phyloP scores from a whole-genome alignment of 2,888 invertebrate genomes.

The Lordiphosa andalusiaca region DNA sequence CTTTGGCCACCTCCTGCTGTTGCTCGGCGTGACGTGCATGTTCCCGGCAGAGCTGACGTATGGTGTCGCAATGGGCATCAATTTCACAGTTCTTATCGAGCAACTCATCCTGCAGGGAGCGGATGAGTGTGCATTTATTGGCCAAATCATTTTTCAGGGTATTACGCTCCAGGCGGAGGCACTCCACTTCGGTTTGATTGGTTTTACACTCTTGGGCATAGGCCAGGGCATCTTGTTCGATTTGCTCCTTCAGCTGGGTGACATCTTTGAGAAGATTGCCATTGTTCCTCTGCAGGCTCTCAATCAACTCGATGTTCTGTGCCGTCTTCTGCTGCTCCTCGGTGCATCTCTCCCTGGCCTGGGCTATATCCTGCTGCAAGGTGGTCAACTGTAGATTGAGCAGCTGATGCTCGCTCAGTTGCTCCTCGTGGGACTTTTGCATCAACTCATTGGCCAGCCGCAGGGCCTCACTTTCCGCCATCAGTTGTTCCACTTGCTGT shows the following conservation, averaged over 20 bases:
- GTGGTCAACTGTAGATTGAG: slow-evolving; percentile 39
- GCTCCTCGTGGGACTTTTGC: slow-evolving; percentile 46
- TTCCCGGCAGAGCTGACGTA: slow-evolving; percentile 75
- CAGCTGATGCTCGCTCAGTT: slow-evolving; percentile 46
- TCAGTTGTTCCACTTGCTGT: slow-evolving; percentile 53
- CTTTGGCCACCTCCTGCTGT: slow-evolving; percentile 80
- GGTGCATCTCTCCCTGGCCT: slow-evolving; percentile 58
- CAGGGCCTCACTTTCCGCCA: slow-evolving; percentile 63
- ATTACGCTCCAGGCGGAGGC: slow-evolving; percentile 76
- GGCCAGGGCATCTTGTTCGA: slow-evolving; percentile 76
- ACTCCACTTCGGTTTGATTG: slow-evolving; percentile 75
- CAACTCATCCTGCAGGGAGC: slow-evolving; percentile 77
- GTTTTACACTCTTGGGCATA: slow-evolving; percentile 76
- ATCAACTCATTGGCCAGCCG: slow-evolving; percentile 56
- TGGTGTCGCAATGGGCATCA: slow-evolving; percentile 78
- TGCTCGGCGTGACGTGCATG: slow-evolving; percentile 77
- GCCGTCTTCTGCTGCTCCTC: slow-evolving; percentile 57
- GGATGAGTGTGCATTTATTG: slow-evolving; percentile 78
- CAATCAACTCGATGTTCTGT: slow-evolving; percentile 63
- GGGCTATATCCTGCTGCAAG: slow-evolving; percentile 61
- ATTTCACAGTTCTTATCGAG: slow-evolving; percentile 78
- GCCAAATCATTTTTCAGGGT: slow-evolving; percentile 77
- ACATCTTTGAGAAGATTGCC: slow-evolving; percentile 66
- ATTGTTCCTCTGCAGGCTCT: slow-evolving; percentile 72
- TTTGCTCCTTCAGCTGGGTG: slow-evolving; percentile 69